Evolutionary conservation across 2,888 invertebrate genomes (phyloP).

Genomic region (Neoascia interrupta): DNA sequence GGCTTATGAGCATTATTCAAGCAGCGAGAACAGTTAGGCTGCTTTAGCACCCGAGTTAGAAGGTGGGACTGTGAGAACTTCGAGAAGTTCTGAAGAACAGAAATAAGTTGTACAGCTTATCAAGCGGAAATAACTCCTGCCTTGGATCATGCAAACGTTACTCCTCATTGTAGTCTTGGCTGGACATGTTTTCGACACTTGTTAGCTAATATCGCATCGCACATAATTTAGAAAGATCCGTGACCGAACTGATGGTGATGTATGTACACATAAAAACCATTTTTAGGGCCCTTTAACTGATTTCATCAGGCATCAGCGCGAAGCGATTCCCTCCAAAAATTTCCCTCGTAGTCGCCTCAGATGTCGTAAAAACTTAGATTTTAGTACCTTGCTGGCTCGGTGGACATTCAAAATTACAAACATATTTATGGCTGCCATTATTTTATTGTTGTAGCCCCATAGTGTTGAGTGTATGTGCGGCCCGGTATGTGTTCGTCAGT

Average conservation of each 20-base stretch:
- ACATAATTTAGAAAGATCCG: constrained; percentile 1
- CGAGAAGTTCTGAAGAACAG: no score
- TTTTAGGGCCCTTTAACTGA: constrained; percentile 36
- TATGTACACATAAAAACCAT: constrained; percentile 36
- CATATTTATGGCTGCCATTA: constrained; percentile 69
- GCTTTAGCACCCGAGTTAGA: no score
- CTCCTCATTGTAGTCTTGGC: no score
- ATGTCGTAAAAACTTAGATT: constrained; percentile 67
- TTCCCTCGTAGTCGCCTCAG: constrained; percentile 18
- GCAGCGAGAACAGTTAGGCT: no score
- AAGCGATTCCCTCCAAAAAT: constrained; percentile 11
- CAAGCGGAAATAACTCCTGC: no score
- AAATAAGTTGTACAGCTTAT: no score
- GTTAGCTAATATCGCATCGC: neutral
- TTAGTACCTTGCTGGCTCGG: constrained; percentile 55
- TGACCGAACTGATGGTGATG: constrained; percentile 27
- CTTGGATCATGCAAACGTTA: no score
- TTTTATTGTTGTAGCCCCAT: constrained; percentile 62
- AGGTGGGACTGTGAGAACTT: no score
- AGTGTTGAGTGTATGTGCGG: constrained; percentile 5
- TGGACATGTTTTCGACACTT: constrained; percentile 19
- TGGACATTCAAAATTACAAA: constrained; percentile 68
- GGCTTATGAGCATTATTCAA: no score
- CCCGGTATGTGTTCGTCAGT: constrained; percentile 24
- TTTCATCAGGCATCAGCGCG: constrained; percentile 25